Percentiles rank a stretch among this genome's conserved stretches.
Evolutionary conservation across 2,113 vertebrate genomes (phyloP).

Genomic region (Cathartes aura): DNA sequence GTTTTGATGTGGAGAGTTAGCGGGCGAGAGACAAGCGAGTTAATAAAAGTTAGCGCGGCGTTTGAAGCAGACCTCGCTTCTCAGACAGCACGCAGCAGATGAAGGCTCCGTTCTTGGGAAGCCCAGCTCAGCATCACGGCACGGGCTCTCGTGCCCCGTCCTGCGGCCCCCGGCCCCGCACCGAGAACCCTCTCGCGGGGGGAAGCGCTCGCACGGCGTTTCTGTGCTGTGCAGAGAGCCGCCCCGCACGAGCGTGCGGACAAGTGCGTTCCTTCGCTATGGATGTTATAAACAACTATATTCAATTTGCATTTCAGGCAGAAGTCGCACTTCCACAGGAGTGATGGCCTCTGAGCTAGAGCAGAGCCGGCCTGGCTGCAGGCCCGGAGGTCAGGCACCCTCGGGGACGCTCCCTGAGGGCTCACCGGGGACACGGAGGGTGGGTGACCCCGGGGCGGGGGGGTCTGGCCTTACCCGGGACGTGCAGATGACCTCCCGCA

Average conservation of each 20-base stretch:
- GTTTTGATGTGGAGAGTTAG: background rate
- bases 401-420: fast-evolving
- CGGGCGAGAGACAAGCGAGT: background rate
- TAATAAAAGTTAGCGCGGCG: fast-evolving
- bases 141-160: fast-evolving
- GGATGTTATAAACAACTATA: fast-evolving
- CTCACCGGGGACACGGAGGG: fast-evolving
- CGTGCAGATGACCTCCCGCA: slow-evolving; percentile 97
- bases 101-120: fast-evolving
- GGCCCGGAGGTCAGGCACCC: fast-evolving
- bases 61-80: background rate
- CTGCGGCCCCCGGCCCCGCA: fast-evolving
- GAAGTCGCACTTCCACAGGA: fast-evolving
- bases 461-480: slow-evolving; percentile 81
- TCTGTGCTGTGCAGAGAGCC: fast-evolving
- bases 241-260: fast-evolving
- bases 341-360: fast-evolving
- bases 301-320: background rate
- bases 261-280: fast-evolving
- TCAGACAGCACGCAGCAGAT: fast-evolving
- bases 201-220: fast-evolving
- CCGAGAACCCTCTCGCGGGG: fast-evolving
- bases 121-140: background rate
- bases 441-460: fast-evolving
- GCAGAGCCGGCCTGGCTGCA: background rate